Conservation (phyloP, 2,888 invertebrate species). For the Hydroisotoma schaefferi region DNA sequence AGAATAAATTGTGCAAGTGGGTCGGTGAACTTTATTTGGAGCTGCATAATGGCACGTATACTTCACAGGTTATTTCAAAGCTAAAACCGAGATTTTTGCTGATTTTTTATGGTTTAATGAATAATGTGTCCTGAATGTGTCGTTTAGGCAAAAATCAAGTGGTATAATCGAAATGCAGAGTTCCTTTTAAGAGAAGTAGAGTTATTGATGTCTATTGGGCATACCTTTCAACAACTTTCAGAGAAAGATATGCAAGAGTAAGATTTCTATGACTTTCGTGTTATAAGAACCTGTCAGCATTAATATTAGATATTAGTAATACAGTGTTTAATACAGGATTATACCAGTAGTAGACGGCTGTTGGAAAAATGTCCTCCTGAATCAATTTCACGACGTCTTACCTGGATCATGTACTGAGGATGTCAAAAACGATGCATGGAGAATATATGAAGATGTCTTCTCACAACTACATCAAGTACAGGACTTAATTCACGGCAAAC, state of each 20-base stretch:
- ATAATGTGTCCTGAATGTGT: not conserved
- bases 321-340: no score
- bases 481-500: constrained; percentile 20
- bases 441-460: constrained; percentile 45
- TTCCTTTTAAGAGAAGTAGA: constrained; percentile 49
- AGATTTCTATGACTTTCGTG: not conserved
- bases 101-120: not conserved
- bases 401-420: constrained; percentile 55
- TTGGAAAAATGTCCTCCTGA: constrained; percentile 56
- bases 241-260: not conserved
- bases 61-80: constrained; percentile 51
- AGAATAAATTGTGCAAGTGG: constrained; percentile 54
- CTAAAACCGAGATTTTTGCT: not conserved
- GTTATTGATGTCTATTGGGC: not conserved
- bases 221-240: not conserved
- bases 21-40: constrained; percentile 57
- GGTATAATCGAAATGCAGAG: constrained; percentile 34
- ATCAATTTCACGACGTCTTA: constrained; percentile 58
- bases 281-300: no score
- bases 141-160: constrained; percentile 23
- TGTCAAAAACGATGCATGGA: constrained; percentile 52
- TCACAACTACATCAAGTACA: constrained; percentile 23
- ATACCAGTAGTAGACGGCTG: constrained; percentile 38
- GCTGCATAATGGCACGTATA: constrained; percentile 58
- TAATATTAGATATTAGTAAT: no score